Base-by-base conservation (phyloP, 2,113 vertebrate species). In the Desmodus rotundus region DNA sequence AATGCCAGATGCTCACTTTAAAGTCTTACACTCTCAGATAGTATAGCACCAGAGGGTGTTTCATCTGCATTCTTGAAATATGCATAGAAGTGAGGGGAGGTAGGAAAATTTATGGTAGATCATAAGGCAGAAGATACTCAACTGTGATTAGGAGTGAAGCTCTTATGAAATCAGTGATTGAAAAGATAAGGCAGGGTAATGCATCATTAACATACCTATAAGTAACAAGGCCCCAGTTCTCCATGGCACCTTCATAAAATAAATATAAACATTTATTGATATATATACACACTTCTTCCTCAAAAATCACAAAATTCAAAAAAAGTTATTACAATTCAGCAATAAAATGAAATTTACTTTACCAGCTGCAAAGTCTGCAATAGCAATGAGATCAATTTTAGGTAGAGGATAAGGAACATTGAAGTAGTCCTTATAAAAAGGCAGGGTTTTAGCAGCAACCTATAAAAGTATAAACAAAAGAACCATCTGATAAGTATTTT, bases 361-460 rank as follows among this genome's bases (percentile, higher is more conserved):
- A 99, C 99, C 99, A 98, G 99, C 99, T 99, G 99, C 99, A 99
- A 99, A 99, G 98, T 99, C 99, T 98, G 99, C 99, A 97, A 99
- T 99, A 97, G 99, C 99, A 98, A 99, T 99, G 97, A 99, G 99
- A 99, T 99, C 99, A 97, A 99, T 99, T 99, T 99, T 99, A 98
- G 99, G 99, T 97, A 99, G 98, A 82, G 99, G 99, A 98, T 99
- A 99, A 97, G 99, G 99, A 99, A 99, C 99, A 97, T 96, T 99
- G 99, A 99, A 99, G 99, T 99, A 99, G 90, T 99, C 99, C 99
- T 99, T 99, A 98, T 99, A 99, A 99, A 99, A 99, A 97, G 99
- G 99, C 98, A 99, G 99, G 92, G 99, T 99, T 99, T 99, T 99
- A 98, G 99, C 99, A 97, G 99, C 99, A 98, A 99, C 99, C 99